Base-by-base conservation (phyloP, 1,140 invertebrate genomes). In the Cryptotermes secundus region DNA sequence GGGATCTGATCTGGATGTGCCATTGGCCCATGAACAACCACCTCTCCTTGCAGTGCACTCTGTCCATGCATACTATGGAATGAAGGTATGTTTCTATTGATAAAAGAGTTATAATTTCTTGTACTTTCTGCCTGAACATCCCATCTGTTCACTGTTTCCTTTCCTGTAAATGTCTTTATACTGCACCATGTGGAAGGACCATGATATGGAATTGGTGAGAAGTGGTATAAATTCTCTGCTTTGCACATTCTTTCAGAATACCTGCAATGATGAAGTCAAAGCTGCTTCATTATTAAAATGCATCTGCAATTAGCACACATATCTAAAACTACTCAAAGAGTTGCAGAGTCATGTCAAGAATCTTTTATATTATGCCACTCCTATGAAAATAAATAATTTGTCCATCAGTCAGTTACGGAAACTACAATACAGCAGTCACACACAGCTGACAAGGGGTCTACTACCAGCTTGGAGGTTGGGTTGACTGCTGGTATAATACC, bases 151-250 rank as follows among this genome's bases (percentile, higher is more conserved):
- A 72, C 59, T 72, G 59, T 72, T n/a, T 72, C 59, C n/a, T 31
- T 72, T 72, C 59, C 59, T 10, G 59, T 72, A 26, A 72, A 72
- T 72, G 59, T 31, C 26, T 72, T 72, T n/a, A 72, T n/a, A 31
- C 59, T 72, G 26, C 6, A 72, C 59, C 59, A 72, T 14, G 59
- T 72, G n/a, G 59, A 72, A 72, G 26, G 59, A 72, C 26, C 59
- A 31, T 26, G n/a, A 31, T 31, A 72, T 72, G 59, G 59, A 72
- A 72, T 9, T n/a, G 59, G 31, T 72, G 59, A 72, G n/a, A 72
- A 31, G n/a, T 72, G 26, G n/a, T 72, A 72, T n/a, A 72, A 72
- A 72, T 72, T 72, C n/a, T 72, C 59, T 72, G 59, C 10, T 72
- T 26, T 31, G n/a, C 26, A 72, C 59, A 72, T 72, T 72, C 59